Conservation (phyloP, 2,888 invertebrate species). For the Drosophila buzzatii region DNA sequence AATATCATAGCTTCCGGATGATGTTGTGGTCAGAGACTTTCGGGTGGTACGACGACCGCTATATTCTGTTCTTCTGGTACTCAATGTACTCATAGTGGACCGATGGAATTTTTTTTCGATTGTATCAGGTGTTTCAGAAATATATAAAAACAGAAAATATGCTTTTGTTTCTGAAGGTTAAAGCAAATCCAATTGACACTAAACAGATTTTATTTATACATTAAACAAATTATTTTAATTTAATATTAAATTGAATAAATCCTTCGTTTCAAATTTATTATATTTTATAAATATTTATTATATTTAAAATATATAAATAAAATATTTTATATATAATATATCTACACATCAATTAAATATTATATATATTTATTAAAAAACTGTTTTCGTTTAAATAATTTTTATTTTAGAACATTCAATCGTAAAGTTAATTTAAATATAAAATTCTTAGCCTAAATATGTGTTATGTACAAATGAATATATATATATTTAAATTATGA, state of each 20-base stretch:
- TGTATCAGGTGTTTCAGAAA: slow-evolving; percentile 30
- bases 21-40: neutral
- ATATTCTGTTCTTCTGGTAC: slow-evolving; percentile 12
- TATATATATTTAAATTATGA: slow-evolving; percentile 7
- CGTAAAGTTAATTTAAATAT: slow-evolving; percentile 13
- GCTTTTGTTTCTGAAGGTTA: slow-evolving; percentile 5
- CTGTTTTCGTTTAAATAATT: slow-evolving; percentile 7
- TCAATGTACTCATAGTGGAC: slow-evolving; percentile 43
- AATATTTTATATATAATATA: too few relatives aligned
- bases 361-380: slow-evolving; percentile 1
- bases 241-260: neutral
- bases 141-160: slow-evolving; percentile 31
- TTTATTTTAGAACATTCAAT: slow-evolving; percentile 27
- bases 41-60: slow-evolving; percentile 31
- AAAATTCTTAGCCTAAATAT: slow-evolving; percentile 10
- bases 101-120: neutral
- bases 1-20: slow-evolving; percentile 45
- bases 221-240: neutral
- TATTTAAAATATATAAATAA: too few relatives aligned
- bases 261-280: too few relatives aligned
- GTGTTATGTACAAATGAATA: slow-evolving; percentile 35
- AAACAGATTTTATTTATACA: neutral
- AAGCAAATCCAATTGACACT: neutral
- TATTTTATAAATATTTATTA: too few relatives aligned
- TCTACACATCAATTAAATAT: neutral